Conservation (phyloP, 2,113 vertebrate species). For the Chloropsis cyanopogon region DNA sequence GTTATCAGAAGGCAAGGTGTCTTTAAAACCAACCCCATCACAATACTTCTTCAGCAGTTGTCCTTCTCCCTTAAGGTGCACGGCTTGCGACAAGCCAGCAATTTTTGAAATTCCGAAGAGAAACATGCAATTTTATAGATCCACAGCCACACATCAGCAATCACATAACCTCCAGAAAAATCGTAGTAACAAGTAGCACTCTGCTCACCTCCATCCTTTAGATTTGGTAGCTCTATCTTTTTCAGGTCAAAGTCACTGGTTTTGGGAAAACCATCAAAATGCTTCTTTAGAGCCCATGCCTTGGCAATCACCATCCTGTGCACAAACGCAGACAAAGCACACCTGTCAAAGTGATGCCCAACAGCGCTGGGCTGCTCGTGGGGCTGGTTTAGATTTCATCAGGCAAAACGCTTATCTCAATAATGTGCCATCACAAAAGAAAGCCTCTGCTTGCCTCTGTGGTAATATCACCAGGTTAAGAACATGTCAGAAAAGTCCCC, state of each 20-base stretch:
- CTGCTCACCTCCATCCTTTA: constrained; percentile 83
- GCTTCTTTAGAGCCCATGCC: constrained; percentile 78
- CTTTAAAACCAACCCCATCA: background rate
- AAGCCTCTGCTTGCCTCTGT: background rate
- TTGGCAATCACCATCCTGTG: constrained; percentile 76
- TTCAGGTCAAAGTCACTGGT: constrained; percentile 79
- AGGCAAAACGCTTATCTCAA: background rate
- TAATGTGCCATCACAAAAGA: background rate
- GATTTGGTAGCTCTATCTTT: constrained; percentile 74
- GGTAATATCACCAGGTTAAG: rapidly evolving
- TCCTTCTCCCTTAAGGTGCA: background rate
- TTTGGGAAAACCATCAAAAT: constrained; percentile 82
- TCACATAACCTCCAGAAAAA: background rate
- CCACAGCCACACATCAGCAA: background rate
- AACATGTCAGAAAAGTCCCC: background rate
- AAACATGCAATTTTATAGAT: background rate
- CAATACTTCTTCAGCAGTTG: background rate
- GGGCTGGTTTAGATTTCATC: background rate
- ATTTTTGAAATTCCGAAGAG: background rate
- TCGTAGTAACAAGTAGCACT: background rate
- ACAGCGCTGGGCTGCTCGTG: rapidly evolving
- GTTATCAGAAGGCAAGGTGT: background rate
- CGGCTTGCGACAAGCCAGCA: background rate
- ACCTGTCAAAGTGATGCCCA: background rate
- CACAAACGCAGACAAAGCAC: background rate